Evolutionary conservation across 2,113 vertebrate genomes (phyloP), one percentile per base, ranked within the genome.

Genomic region (Ariopsis seemanni): DNA sequence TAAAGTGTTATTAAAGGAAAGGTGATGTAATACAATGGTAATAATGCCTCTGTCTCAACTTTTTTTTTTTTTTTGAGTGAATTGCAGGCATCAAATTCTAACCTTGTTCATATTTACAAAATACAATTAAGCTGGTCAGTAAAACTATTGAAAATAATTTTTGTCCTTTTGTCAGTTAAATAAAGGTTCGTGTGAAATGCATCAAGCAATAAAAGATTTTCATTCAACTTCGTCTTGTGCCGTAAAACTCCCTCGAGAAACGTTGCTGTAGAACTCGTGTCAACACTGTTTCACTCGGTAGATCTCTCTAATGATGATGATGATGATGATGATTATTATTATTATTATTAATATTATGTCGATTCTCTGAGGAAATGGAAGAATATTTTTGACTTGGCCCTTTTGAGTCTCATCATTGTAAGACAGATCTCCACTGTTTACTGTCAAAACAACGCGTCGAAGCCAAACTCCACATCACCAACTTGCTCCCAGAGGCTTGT

Each of bases 401-500:
- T 11, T 84, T 88, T 52, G 80, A 63, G 85, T 83, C 80, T 78
- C 67, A n/a, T 84, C 27, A 34, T 78, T 75, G 63, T 25, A 88
- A 80, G 78, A 83, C 83, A 72, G 88, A 81, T 78, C 60, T 87
- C 74, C 67, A 82, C 42, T 88, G 84, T 89, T 91, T 89, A 86
- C 90, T 88, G 74, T 89, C 85, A 82, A 88, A 91, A 89, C 85
- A 89, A 53, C 18, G 9, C 50, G 14, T 77, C 34, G n/a, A 55
- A 80, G 71, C 85, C 84, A 90, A 89, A 90, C 82, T 75, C 58
- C 72, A 82, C 89, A 84, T 89, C 85, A 84, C 75, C 79, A 84
- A 81, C 88, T 83, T 77, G 5, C 87, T 89, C 85, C 84, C 89
- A 85, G 77, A 86, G 84, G 50, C 63, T 69, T 85, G 77, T 65